Conservation (phyloP, 2,797 vertebrate species). For the Neosilurus mollespiculum region DNA sequence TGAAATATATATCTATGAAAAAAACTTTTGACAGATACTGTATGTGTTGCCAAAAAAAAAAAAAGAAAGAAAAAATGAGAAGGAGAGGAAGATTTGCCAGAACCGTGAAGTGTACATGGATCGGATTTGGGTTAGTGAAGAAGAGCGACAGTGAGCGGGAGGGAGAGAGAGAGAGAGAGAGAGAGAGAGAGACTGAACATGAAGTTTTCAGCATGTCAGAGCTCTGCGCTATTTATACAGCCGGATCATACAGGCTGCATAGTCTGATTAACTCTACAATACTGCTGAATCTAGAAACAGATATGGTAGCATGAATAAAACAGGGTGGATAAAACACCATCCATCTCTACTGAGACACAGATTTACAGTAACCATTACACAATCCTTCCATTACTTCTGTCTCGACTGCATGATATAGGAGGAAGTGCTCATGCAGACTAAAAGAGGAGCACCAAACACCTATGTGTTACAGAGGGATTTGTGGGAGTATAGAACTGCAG, state of each 20-base stretch:
- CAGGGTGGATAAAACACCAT: conserved; percentile 11
- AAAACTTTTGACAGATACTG: neutral
- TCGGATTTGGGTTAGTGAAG: conserved; percentile 20
- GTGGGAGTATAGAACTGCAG: conserved; percentile 20
- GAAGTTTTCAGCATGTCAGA: conserved; percentile 23
- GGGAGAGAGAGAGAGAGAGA: conserved; percentile 13
- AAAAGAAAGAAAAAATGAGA: neutral
- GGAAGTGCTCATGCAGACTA: neutral
- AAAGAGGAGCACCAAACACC: conserved; percentile 16
- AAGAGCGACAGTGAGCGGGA: neutral
- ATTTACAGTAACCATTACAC: conserved; percentile 29
- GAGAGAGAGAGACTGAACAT: conserved; percentile 26
- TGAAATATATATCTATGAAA: neutral
- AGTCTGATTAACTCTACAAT: conserved; percentile 25
- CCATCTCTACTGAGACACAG: neutral
- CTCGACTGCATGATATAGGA: conserved; percentile 9
- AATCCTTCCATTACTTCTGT: conserved; percentile 23
- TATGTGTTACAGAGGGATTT: conserved; percentile 29
- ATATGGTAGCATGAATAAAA: conserved; percentile 22
- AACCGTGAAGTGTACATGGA: conserved; percentile 23
- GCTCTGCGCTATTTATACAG: conserved; percentile 12
- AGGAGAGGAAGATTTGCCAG: neutral
- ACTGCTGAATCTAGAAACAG: conserved; percentile 22
- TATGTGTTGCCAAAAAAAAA: neutral
- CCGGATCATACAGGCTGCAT: neutral